Conservation (phyloP, 2,888 invertebrate genomes). For the Trissonchulus sp. region DNA sequence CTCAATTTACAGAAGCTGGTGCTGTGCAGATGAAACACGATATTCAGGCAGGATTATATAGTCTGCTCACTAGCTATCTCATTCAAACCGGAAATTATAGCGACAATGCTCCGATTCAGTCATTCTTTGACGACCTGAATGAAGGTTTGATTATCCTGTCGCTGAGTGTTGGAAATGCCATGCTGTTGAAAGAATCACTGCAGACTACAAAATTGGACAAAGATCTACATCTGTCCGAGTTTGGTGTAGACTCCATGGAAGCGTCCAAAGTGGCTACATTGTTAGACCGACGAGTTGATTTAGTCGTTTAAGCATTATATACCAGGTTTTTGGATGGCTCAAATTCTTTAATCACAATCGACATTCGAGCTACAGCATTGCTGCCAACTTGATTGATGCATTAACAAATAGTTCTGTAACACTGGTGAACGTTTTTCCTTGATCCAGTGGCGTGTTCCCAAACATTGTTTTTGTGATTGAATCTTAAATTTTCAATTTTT, state of each 20-base stretch:
- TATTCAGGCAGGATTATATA: not conserved
- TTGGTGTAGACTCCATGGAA: not conserved
- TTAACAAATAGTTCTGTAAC: too few relatives aligned
- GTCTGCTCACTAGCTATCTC: not conserved
- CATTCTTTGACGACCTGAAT: not conserved
- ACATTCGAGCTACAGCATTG: too few relatives aligned
- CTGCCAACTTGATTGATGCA: too few relatives aligned
- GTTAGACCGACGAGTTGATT: not conserved
- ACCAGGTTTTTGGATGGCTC: too few relatives aligned
- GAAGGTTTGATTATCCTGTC: not conserved
- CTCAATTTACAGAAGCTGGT: slow-evolving; percentile 14
- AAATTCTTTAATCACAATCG: too few relatives aligned
- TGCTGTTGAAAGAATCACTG: not conserved
- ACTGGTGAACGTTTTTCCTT: too few relatives aligned
- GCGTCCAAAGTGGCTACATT: not conserved
- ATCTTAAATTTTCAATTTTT: too few relatives aligned
- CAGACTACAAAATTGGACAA: not conserved
- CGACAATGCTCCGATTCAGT: not conserved
- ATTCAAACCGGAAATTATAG: not conserved
- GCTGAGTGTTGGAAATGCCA: not conserved
- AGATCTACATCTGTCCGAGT: not conserved
- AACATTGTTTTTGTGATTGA: too few relatives aligned
- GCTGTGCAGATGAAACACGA: slow-evolving; percentile 12
- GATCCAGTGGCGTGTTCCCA: too few relatives aligned
- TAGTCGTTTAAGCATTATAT: too few relatives aligned